Conservation (phyloP, 1,140 invertebrate species). For the Ceratitis capitata region DNA sequence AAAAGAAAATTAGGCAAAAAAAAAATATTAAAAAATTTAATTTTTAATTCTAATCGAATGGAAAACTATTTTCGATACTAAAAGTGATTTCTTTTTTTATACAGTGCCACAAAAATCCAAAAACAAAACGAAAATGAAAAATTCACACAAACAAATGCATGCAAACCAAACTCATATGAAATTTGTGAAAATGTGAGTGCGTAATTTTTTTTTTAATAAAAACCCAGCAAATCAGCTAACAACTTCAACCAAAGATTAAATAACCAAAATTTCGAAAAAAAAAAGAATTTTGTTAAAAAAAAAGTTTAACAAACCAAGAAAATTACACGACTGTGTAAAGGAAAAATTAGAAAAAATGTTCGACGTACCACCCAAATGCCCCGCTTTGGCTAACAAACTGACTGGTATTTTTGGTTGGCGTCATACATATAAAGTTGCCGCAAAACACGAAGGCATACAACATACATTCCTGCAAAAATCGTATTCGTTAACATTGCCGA, state of each 20-base stretch:
- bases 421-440: conserved; percentile 79
- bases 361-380: conserved; percentile 67
- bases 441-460: conserved; percentile 74
- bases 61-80: not conserved
- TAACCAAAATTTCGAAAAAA: conserved; percentile 15
- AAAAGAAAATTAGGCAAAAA: not conserved
- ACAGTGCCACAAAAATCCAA: not conserved
- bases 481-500: conserved; percentile 63
- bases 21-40: not conserved
- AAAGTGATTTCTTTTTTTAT: not conserved
- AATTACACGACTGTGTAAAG: conserved; percentile 33
- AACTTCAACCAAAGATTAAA: conserved; percentile 34
- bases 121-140: not conserved
- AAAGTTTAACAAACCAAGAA: too few relatives aligned
- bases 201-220: not conserved
- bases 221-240: not conserved
- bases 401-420: conserved; percentile 78
- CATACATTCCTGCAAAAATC: conserved; percentile 66
- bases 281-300: conserved; percentile 32
- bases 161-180: not conserved
- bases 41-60: not conserved
- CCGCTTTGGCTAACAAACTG: conserved; percentile 76
- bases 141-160: not conserved
- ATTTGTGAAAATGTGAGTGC: not conserved
- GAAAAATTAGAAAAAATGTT: conserved; percentile 52